Base-by-base conservation (phyloP, 1,140 invertebrate species). In the Diabrotica undecimpunctata region DNA sequence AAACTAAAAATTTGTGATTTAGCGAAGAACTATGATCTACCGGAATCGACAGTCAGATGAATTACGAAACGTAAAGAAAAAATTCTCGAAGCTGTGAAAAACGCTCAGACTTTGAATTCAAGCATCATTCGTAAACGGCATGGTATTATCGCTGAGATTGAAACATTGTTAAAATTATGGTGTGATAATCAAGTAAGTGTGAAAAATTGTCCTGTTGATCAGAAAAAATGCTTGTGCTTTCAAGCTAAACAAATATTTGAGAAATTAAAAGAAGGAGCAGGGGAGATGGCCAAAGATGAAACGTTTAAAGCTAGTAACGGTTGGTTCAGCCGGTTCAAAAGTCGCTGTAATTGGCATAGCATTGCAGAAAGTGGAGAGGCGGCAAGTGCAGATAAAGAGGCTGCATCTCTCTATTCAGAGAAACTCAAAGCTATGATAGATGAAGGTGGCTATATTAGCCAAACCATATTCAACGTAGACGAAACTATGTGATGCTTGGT, bases 391-490 rank as follows among this genome's bases (percentile, higher is more conserved):
- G 74, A 81, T 74, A 63, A 60, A 46, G 68, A 67, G 61, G 68
- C 75, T 67, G 75, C 75, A 41, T 68, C 72, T 65, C 64, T 71
- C 57, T 79, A 68, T 70, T 67, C 68, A 64, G 57, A 70, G 62
- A 70, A 77, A 62, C 72, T 81, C 54, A 73, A 6, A 50, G 78
- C 6, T 80, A 81, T 68, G 76, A 81, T 70, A 58, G 76, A 59
- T 59, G 11, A 35, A 59, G 7, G 35, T n/a, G 11, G 57, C 11
- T 78, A 12, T 60, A 80, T 7, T 74, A 77, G 63, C 73, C 56
- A 63, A 81, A 35, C 72, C n/a, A n/a, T n/a, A n/a, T n/a, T n/a
- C n/a, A n/a, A n/a, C n/a, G n/a, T n/a, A n/a, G n/a, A n/a, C n/a
- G n/a, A n/a, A n/a, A n/a, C n/a, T n/a, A n/a, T n/a, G n/a, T n/a